Percentiles rank a stretch among this genome's conserved stretches.
Conservation (phyloP, 2,888 invertebrate genomes). For the Chydorus sphaericus region DNA sequence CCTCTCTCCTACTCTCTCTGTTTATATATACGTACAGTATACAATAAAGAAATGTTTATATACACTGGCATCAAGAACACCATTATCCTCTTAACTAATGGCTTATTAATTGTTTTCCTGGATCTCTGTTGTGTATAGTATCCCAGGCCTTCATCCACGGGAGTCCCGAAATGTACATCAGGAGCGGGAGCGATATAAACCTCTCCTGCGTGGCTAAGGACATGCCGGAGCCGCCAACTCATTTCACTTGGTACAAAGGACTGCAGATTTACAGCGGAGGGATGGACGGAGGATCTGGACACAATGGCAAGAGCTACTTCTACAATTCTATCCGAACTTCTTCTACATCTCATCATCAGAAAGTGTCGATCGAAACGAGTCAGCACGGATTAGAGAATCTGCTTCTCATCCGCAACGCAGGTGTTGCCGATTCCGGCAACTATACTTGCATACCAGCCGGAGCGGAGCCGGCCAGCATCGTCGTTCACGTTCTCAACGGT, state of each 20-base stretch:
- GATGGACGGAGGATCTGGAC: background rate
- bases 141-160: constrained; percentile 78
- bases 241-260: constrained; percentile 45
- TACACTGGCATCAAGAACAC: too few relatives aligned
- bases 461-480: constrained; percentile 61
- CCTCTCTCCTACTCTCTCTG: too few relatives aligned
- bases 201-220: constrained; percentile 73
- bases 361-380: constrained; percentile 6
- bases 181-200: constrained; percentile 82
- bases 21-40: too few relatives aligned
- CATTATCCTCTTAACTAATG: too few relatives aligned
- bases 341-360: background rate
- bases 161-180: constrained; percentile 70
- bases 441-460: constrained; percentile 35
- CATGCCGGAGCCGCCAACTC: constrained; percentile 66
- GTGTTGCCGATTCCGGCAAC: constrained; percentile 45
- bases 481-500: constrained; percentile 69
- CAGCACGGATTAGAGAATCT: constrained; percentile 24
- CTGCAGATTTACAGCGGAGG: background rate
- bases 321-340: background rate
- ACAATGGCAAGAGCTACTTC: background rate
- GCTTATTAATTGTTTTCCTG: too few relatives aligned
- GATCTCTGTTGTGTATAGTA: constrained; percentile 44
- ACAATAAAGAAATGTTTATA: too few relatives aligned
- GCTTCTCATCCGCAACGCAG: constrained; percentile 42